These are phyloP conservation scores for Diarsia mendica DNA, from an alignment of 2,888 invertebrate species.

Conservation along the genomic window DNA sequence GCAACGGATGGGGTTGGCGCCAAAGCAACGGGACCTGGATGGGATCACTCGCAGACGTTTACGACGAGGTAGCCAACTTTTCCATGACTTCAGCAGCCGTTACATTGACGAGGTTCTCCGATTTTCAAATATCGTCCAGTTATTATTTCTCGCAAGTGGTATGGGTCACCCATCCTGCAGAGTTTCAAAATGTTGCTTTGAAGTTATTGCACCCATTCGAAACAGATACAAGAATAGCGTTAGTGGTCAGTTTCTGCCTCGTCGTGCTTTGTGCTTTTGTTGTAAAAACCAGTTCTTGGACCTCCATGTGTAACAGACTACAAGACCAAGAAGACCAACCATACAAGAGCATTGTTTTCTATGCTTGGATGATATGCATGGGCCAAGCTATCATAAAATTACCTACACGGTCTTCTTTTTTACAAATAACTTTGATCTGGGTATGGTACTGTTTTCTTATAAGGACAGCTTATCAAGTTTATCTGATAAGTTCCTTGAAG, in stretches of 20 bases:
- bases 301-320: conserved; percentile 54
- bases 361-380: conserved; percentile 82
- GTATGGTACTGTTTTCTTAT: conserved; percentile 82
- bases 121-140: conserved; percentile 78
- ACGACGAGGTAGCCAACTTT: conserved; percentile 80
- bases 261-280: conserved; percentile 72
- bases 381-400: conserved; percentile 75
- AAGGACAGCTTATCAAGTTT: conserved; percentile 83
- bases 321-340: conserved; percentile 53
- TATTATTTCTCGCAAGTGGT: conserved; percentile 73
- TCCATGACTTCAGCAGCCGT: conserved; percentile 83
- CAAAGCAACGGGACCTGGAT: conserved; percentile 79
- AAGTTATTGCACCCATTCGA: conserved; percentile 81
- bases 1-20: conserved; percentile 80
- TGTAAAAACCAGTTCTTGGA: conserved; percentile 69
- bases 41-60: conserved; percentile 82
- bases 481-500: conserved; percentile 80
- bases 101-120: conserved; percentile 74
- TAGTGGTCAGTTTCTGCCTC: conserved; percentile 73
- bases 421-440: conserved; percentile 77
- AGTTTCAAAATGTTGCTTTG: conserved; percentile 74
- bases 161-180: conserved; percentile 80
- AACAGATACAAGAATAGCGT: conserved; percentile 70
- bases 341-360: conserved; percentile 72
- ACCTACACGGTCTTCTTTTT: conserved; percentile 73